Percentiles rank a stretch among this genome's conserved stretches.
Evolutionary conservation across 2,888 invertebrate species (phyloP).

Genomic region (Euspilapteryx auroguttella): DNA sequence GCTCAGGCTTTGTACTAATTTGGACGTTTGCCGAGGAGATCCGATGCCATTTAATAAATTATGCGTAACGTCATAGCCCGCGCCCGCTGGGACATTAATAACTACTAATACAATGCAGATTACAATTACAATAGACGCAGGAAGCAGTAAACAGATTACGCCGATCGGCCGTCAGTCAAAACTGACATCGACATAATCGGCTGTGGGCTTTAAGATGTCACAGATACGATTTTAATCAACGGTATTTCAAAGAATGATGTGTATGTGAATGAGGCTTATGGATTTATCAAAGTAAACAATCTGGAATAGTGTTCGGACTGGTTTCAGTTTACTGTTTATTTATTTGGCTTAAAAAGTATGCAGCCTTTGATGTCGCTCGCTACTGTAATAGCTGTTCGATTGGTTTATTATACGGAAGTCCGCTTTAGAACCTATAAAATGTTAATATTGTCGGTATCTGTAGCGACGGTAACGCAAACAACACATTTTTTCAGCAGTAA

Average conservation of each 20-base stretch:
- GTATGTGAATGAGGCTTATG: conserved; percentile 5
- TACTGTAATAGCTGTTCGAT: too few species aligned
- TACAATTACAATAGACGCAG: conserved; percentile 46
- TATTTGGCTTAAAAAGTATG: too few species aligned
- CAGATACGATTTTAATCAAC: conserved; percentile 27
- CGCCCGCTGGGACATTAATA: conserved; percentile 49
- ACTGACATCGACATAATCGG: conserved; percentile 40
- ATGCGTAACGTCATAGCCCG: too few species aligned
- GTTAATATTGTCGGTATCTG: too few species aligned
- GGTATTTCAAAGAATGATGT: conserved; percentile 11
- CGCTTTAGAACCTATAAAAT: too few species aligned
- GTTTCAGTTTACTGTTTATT: too few species aligned
- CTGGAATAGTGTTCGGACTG: too few species aligned
- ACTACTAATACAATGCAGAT: conserved; percentile 40
- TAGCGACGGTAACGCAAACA: too few species aligned
- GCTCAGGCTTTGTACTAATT: not conserved
- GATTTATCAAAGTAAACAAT: too few species aligned
- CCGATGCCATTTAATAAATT: conserved; percentile 19
- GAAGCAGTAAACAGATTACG: conserved; percentile 54
- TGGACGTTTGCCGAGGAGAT: not conserved
- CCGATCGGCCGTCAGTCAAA: conserved; percentile 42
- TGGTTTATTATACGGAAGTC: too few species aligned
- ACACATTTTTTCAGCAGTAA: too few species aligned
- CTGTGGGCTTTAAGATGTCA: conserved; percentile 30
- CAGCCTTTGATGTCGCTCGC: too few species aligned